A percentile compares a stretch with the other conserved stretches of the same genome.
phyloP scores from a whole-genome alignment of 1,140 invertebrate genomes.

The Scaptomyza pallida region DNA sequence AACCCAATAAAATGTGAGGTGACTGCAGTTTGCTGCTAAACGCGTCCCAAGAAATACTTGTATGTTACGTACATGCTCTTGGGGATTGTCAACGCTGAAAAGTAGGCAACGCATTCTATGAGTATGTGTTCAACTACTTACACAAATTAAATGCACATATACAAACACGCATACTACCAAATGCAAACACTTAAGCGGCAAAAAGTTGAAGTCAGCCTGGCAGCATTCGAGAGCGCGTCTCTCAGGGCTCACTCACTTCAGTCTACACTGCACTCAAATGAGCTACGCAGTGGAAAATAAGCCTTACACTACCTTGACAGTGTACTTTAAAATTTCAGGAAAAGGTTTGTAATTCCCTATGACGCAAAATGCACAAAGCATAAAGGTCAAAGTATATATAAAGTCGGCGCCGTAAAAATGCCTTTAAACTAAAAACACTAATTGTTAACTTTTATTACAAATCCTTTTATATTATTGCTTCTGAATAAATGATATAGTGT shows the following conservation, averaged over 20 bases:
- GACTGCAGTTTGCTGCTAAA: conserved; percentile 11
- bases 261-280: conserved; percentile 39
- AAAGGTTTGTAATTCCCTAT: too few species aligned
- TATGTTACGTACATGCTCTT: not conserved
- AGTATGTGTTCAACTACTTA: conserved; percentile 45
- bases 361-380: too few species aligned
- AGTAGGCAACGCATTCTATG: conserved; percentile 2
- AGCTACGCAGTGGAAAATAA: conserved; percentile 7
- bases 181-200: conserved; percentile 55
- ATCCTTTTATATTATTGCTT: too few species aligned
- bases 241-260: conserved; percentile 10
- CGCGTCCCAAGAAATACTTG: conserved; percentile 2
- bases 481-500: too few species aligned
- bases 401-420: too few species aligned
- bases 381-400: too few species aligned
- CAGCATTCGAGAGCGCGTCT: conserved; percentile 29
- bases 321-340: too few species aligned
- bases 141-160: conserved; percentile 61
- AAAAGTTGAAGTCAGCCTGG: conserved; percentile 45
- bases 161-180: conserved; percentile 7
- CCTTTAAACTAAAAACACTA: too few species aligned
- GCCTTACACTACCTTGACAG: too few species aligned
- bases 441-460: too few species aligned
- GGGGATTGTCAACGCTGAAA: conserved; percentile 19
- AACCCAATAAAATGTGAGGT: conserved; percentile 48